These are phyloP conservation scores for Pseudorhombus dupliciocellatus DNA, from an alignment of 2,113 vertebrate species.

Conservation along the genomic window DNA sequence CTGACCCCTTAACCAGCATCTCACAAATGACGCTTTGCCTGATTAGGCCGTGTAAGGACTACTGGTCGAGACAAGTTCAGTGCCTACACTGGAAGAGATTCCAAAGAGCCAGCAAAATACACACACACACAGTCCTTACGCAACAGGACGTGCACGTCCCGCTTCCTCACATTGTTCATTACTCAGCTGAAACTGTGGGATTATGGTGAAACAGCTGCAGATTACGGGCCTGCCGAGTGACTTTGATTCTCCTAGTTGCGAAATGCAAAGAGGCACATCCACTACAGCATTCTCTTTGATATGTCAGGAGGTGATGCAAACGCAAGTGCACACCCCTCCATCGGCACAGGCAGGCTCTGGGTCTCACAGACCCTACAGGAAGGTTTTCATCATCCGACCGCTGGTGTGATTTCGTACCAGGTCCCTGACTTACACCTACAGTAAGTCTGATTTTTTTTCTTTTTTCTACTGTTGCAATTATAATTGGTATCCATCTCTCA, in stretches of 20 bases:
- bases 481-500: conserved; percentile 61
- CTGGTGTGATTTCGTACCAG: conserved; percentile 52
- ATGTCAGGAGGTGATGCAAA: conserved; percentile 71
- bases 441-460: conserved; percentile 39
- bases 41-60: not conserved
- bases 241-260: conserved; percentile 52
- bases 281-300: conserved; percentile 73
- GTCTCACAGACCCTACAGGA: conserved; percentile 46
- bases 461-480: conserved; percentile 22
- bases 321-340: conserved; percentile 51
- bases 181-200: conserved; percentile 70
- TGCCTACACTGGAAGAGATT: not conserved
- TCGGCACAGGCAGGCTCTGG: conserved; percentile 59
- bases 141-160: conserved; percentile 51
- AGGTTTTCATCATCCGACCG: conserved; percentile 62
- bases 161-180: conserved; percentile 68
- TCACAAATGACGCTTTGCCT: not conserved
- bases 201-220: conserved; percentile 67
- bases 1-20: not conserved
- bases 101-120: not conserved
- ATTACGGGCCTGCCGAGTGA: conserved; percentile 63
- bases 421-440: conserved; percentile 42
- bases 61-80: not conserved
- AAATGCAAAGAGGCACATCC: conserved; percentile 67
- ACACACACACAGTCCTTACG: conserved; percentile 47